Evolutionary conservation across 2,888 invertebrate species (phyloP), one percentile per base, ranked within the genome.

Genomic region (Psylliodes chrysocephalus): DNA sequence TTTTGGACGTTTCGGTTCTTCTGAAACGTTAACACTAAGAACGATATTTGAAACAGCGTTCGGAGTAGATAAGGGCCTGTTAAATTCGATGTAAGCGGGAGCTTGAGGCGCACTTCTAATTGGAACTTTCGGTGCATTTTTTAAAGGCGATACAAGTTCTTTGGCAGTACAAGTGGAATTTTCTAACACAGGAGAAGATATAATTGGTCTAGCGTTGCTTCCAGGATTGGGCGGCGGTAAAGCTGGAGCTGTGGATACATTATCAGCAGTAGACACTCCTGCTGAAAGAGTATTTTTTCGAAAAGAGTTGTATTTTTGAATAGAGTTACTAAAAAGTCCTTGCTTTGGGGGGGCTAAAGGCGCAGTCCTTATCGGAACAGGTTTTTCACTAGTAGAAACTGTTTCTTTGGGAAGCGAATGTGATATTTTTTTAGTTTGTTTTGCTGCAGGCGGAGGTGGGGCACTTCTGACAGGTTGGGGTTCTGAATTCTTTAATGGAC

Each of bases 101-200:
- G 85, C 75, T 0, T 84, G 84, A 0, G 91, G 89, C 0, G 89
- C 90, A 0, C 88, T 82, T 65, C 90, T 82, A 0, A 82, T 63
- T 0, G 90, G 89, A 0, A 88, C 84, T 64, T 88, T 84, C 0
- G 88, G 87, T 56, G 87, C 87, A 67, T 83, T 80, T 75, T 87
- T 86, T 28, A 89, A 82, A 0, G 91, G 89, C 0, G 88, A 87
- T 44, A 90, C 86, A 6, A 92, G 77, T 73, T 92, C 91, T 74
- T 91, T 90, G 0, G 91, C 91, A 0, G 91, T 89, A 71, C 91
- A 91, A 0, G 94, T 94, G 0, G 94, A 94, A 1, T 90, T 88
- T 79, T 93, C 92, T 54, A 94, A 81, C 52, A 93, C 91, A 0
- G 94, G 94, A 67, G 90, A 90, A 5, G 93, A 93, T 70, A 94